These are phyloP conservation scores for Ormyrus pomaceus DNA, from an alignment of 2,888 invertebrate species.

Conservation along the genomic window DNA sequence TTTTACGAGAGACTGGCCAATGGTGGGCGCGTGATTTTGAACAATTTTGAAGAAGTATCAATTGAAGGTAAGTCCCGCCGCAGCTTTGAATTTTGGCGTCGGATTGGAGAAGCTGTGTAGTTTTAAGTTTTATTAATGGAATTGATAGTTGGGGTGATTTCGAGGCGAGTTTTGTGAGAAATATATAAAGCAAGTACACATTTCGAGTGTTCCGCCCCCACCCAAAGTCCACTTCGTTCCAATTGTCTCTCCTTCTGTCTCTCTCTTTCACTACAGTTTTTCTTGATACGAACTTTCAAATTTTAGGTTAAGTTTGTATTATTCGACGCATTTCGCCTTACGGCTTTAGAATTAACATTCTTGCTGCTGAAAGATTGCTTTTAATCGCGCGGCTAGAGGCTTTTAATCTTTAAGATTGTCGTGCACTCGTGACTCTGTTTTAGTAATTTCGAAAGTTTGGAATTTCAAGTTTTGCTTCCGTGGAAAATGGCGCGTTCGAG, in stretches of 20 bases:
- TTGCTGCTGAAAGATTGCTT: neutral
- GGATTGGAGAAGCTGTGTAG: too few relatives aligned
- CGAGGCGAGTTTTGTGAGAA: slow-evolving; percentile 53
- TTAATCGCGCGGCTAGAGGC: neutral
- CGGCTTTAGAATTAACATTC: neutral
- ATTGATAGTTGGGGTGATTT: neutral
- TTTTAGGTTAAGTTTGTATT: slow-evolving; percentile 69
- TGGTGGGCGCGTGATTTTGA: slow-evolving; percentile 78
- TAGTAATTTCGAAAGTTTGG: slow-evolving; percentile 5
- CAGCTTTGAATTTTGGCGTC: neutral
- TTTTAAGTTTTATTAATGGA: neutral
- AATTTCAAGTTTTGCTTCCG: slow-evolving; percentile 61
- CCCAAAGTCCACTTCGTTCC: slow-evolving; percentile 22
- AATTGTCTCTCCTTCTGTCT: slow-evolving; percentile 30
- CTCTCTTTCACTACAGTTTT: slow-evolving; percentile 38
- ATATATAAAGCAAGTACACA: slow-evolving; percentile 51
- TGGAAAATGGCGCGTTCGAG: slow-evolving; percentile 75
- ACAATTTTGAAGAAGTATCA: slow-evolving; percentile 66
- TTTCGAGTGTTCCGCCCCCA: slow-evolving; percentile 52
- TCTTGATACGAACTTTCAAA: slow-evolving; percentile 64
- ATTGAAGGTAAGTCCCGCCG: neutral
- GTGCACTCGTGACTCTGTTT: neutral
- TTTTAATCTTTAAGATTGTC: neutral
- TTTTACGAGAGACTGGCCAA: slow-evolving; percentile 65
- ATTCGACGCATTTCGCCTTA: slow-evolving; percentile 32